phyloP scores from a whole-genome alignment of 2,113 vertebrate species.

The Channa maculata region DNA sequence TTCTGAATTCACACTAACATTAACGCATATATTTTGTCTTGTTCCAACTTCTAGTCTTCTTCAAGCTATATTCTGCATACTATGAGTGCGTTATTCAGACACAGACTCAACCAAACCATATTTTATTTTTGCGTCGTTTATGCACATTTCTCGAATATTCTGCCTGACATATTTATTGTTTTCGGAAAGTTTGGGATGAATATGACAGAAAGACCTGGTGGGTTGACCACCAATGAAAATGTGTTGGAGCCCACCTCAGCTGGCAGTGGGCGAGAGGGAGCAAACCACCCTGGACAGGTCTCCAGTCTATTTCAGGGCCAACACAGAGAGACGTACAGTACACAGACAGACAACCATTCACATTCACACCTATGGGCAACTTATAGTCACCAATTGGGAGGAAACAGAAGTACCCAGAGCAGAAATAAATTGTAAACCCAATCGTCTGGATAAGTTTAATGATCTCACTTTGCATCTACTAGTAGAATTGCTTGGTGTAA shows the following conservation, averaged over 20 bases:
- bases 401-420: too few relatives aligned
- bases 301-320: too few relatives aligned
- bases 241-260: too few relatives aligned
- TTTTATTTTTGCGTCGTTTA: neutral
- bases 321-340: too few relatives aligned
- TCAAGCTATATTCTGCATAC: neutral
- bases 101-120: neutral
- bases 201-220: too few relatives aligned
- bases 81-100: neutral
- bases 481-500: conserved; percentile 4
- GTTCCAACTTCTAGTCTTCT: neutral
- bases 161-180: neutral
- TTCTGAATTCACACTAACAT: too few relatives aligned
- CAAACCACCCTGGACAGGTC: too few relatives aligned
- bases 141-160: neutral
- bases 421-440: neutral
- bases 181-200: neutral
- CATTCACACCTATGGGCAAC: too few relatives aligned
- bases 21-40: neutral
- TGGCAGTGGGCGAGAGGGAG: too few relatives aligned
- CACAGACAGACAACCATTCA: too few relatives aligned
- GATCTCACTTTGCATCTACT: conserved; percentile 1
- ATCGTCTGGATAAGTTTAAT: conserved; percentile 9
- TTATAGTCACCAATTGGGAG: too few relatives aligned
- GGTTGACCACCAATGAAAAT: too few relatives aligned